phyloP scores from a whole-genome alignment of 2,888 invertebrate genomes.

The Dynastes grantii region DNA sequence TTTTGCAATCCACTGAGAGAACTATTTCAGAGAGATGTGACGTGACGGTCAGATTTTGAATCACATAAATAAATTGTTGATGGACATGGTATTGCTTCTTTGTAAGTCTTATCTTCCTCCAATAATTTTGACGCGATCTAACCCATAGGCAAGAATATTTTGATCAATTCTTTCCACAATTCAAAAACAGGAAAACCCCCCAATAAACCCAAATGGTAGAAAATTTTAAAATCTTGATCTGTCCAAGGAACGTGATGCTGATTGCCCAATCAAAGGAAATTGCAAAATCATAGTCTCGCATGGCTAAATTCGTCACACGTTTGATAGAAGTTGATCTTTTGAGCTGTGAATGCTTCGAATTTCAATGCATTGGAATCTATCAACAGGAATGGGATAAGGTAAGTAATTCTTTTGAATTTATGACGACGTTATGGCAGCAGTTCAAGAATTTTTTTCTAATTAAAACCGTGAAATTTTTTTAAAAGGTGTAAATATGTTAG shows the following conservation, averaged over 20 bases:
- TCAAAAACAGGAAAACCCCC: constrained; percentile 31
- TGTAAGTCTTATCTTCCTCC: constrained; percentile 58
- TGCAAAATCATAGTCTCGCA: constrained; percentile 59
- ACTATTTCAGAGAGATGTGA: constrained; percentile 64
- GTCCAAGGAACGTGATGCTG: constrained; percentile 62
- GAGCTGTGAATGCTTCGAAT: constrained; percentile 76
- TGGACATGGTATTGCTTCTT: constrained; percentile 63
- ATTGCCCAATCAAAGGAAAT: constrained; percentile 58
- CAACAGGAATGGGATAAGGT: constrained; percentile 76
- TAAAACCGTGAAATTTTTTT: no score
- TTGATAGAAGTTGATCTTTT: constrained; percentile 75
- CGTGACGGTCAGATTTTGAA: constrained; percentile 62
- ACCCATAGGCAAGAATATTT: constrained; percentile 53
- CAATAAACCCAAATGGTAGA: no score
- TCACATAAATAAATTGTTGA: constrained; percentile 60
- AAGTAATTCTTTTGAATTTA: not conserved
- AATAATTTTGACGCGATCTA: not conserved
- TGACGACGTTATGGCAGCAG: no score
- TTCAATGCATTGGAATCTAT: constrained; percentile 79
- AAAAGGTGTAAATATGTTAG: no score
- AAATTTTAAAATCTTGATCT: constrained; percentile 63
- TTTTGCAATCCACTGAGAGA: constrained; percentile 56
- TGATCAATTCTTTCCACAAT: constrained; percentile 47
- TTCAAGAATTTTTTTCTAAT: no score
- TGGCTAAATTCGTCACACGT: constrained; percentile 59